Conservation (phyloP, 2,888 invertebrate genomes). For the Luffia ferchaultella region DNA sequence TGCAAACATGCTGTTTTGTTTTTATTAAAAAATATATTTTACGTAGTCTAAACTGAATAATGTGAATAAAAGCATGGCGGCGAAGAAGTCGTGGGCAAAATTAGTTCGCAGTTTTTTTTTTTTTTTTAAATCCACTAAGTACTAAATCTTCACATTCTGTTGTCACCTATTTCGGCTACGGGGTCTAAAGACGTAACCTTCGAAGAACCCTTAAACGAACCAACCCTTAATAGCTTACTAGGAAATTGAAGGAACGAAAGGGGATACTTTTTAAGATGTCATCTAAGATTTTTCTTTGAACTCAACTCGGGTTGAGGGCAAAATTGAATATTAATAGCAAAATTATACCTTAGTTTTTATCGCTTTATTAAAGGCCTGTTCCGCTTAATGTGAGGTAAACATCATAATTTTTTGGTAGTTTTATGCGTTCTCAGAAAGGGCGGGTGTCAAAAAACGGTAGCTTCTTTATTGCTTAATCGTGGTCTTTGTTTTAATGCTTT, state of each 20-base stretch:
- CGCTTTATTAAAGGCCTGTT: slow-evolving; percentile 52
- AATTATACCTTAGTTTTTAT: slow-evolving; percentile 57
- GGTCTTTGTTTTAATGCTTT: slow-evolving; percentile 39
- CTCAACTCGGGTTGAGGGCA: slow-evolving; percentile 33
- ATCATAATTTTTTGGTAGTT: slow-evolving; percentile 40
- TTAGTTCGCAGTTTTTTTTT: too few relatives aligned
- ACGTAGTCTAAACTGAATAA: too few relatives aligned
- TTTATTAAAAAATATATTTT: too few relatives aligned
- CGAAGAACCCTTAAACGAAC: background rate
- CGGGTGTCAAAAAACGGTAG: slow-evolving; percentile 60
- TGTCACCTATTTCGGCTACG: too few relatives aligned
- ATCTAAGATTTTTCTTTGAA: slow-evolving; percentile 63
- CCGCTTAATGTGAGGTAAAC: slow-evolving; percentile 56
- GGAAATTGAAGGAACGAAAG: slow-evolving; percentile 48
- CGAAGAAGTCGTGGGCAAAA: too few relatives aligned
- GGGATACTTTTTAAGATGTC: slow-evolving; percentile 48
- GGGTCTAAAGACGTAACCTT: too few relatives aligned
- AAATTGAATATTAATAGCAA: slow-evolving; percentile 66
- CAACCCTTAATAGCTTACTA: slow-evolving; percentile 41
- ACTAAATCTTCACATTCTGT: too few relatives aligned
- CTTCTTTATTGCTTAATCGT: slow-evolving; percentile 57
- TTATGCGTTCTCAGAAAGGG: slow-evolving; percentile 48
- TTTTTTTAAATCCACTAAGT: too few relatives aligned
- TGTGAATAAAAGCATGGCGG: too few relatives aligned
- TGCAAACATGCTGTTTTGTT: too few relatives aligned